These are phyloP conservation scores for Psilanteris sp. DNA, from an alignment of 1,140 invertebrate genomes.

Conservation along the genomic window DNA sequence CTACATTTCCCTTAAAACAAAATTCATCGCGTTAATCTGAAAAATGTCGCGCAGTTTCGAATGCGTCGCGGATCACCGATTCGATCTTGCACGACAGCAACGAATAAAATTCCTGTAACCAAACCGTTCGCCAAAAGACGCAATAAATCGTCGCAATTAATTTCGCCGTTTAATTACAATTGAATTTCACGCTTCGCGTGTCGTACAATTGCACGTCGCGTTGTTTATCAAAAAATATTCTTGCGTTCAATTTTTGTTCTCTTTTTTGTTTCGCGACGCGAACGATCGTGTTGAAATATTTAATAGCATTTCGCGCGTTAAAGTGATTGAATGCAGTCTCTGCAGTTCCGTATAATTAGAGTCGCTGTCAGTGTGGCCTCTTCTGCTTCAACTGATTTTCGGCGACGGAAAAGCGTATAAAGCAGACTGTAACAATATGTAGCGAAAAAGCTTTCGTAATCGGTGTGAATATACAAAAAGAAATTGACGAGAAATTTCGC, in stretches of 20 bases:
- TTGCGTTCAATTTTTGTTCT: slow-evolving; percentile 3
- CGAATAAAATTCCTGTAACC: too few species aligned
- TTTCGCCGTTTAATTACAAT: too few species aligned
- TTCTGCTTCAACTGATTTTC: slow-evolving; percentile 33
- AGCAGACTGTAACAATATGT: slow-evolving; percentile 36
- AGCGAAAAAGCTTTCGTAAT: slow-evolving; percentile 29
- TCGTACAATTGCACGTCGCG: slow-evolving; percentile 1
- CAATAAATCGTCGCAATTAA: too few species aligned
- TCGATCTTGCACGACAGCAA: too few species aligned
- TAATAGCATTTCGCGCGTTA: slow-evolving; percentile 32
- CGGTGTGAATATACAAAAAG: slow-evolving; percentile 21
- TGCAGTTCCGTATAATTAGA: slow-evolving; percentile 38
- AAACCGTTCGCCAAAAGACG: too few species aligned
- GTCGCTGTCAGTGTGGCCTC: slow-evolving; percentile 7
- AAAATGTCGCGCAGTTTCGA: too few species aligned
- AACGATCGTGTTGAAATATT: slow-evolving; percentile 37
- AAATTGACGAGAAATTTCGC: slow-evolving; percentile 21
- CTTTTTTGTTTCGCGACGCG: background rate
- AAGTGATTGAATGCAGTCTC: slow-evolving; percentile 36
- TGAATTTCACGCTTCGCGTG: too few species aligned
- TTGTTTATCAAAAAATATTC: slow-evolving; percentile 26
- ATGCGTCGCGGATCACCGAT: too few species aligned
- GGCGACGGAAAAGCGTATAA: slow-evolving; percentile 32
- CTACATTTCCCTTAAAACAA: too few species aligned
- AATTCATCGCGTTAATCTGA: too few species aligned